Base-by-base conservation (phyloP, 2,113 vertebrate genomes). In the Peromyscus polionotus region DNA sequence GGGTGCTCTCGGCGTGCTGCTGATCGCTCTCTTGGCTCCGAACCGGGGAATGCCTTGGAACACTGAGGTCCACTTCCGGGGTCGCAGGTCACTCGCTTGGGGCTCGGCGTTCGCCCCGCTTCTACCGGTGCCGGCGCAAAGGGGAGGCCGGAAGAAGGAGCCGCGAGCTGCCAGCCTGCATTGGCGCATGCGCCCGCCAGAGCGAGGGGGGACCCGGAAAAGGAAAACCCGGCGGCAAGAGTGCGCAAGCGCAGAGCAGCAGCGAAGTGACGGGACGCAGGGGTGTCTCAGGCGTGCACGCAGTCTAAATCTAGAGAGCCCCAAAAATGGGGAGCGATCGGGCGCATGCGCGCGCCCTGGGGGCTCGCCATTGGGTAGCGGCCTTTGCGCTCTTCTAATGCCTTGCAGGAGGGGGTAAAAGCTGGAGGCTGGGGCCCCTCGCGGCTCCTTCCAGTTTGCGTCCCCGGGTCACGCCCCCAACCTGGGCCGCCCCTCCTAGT, bases 61-160 rank as follows among this genome's bases (percentile, higher is more conserved):
- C 87, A 57, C 96, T 93, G 68, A 95, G 87, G 93, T 93, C 96
- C 97, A 98, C 98, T 98, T 98, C 97, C 95, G 96, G 97, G 96
- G 96, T 97, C 96, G 96, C 93, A 96, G 97, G 91, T 98, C 98
- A 97, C 72, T 87, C 39, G 63, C 39, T 93, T 24, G 11, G 72
- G 94, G 90, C 80, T 70, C 77, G n/a, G 85, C 77, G 79, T 77
- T 94, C 73, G 63, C 80, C 91, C 91, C 68, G 63, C 54, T 95
- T 86, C 92, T 73, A 54, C 93, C 39, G 94, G 95, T 90, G 93
- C 97, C 81, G 77, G 96, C 95, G 96, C 84, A 65, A 88, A 48
- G 93, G 83, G 91, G 70, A 98, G 98, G 97, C 98, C 98, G 98
- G 98, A 98, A 98, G 97, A 97, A 92, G 96, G 88, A 95, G 87